Conservation (phyloP, 37 sponge, comb jelly and placozoan species). For the Ephydatia muelleri region DNA sequence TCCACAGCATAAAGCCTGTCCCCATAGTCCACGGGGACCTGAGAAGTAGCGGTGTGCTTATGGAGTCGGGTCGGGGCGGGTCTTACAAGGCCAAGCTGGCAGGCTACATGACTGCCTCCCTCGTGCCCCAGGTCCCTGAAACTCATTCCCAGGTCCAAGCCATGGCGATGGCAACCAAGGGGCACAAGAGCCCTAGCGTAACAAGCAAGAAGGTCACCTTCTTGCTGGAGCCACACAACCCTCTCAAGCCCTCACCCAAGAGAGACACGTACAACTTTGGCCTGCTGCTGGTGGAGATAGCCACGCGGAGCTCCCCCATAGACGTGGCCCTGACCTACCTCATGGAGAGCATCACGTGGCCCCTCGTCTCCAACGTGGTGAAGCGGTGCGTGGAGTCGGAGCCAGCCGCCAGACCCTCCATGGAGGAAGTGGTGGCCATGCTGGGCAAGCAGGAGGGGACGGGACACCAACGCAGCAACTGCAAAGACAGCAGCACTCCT, state of each 20-base stretch:
- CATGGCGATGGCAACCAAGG: neutral
- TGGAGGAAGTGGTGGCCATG: conserved; percentile 8
- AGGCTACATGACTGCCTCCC: conserved; percentile 75
- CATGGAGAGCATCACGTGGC: conserved; percentile 57
- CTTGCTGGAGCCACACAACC: conserved; percentile 25
- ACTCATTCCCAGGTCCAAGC: neutral
- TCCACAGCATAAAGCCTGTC: conserved; percentile 67
- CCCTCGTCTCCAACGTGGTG: conserved; percentile 4
- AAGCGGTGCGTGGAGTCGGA: conserved; percentile 7
- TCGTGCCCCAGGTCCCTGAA: conserved; percentile 13
- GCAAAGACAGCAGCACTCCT: neutral
- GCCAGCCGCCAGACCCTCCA: conserved; percentile 21
- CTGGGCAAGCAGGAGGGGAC: neutral
- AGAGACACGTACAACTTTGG: conserved; percentile 68
- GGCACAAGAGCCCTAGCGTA: neutral
- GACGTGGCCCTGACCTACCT: conserved; percentile 41
- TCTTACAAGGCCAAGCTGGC: conserved; percentile 73
- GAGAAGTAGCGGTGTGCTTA: conserved; percentile 72
- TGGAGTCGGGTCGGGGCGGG: conserved; percentile 23
- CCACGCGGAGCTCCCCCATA: conserved; percentile 32
- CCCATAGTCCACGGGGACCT: conserved; percentile 83
- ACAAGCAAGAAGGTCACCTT: conserved; percentile 9
- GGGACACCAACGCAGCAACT: no score
- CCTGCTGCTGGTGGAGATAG: conserved; percentile 60
- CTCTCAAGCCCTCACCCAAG: conserved; percentile 24